Evolutionary conservation across 2,888 invertebrate species (phyloP), one percentile per base, ranked within the genome.

Genomic region (Pyrocoelia pectoralis): DNA sequence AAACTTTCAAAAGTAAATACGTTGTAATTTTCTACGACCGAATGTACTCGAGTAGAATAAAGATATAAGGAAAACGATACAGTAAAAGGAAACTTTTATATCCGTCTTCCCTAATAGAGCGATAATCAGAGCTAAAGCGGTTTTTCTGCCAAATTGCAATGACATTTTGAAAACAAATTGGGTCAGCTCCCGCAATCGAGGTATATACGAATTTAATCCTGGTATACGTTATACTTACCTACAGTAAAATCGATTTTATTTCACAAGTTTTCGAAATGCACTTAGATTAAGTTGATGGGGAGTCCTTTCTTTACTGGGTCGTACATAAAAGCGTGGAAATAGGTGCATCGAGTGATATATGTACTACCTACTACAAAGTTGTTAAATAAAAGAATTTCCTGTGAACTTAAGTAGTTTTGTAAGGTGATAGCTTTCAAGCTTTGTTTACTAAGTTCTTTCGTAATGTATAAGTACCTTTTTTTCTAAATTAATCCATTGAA

Each of bases 221-320:
- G 24, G 24, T 24, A 24, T 24, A 24, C 24, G 24, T 24, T 24
- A 24, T 6, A 33, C 8, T 33, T n/a, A 24, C 8, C 2, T 33
- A 33, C 33, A 43, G 41, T 41, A 18, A 58, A 58, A 58, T 58
- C 52, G 43, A 58, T 51, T 58, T 58, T 51, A 50, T 28, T 41
- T 43, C 51, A 28, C 28, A 58, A 58, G 29, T 57, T 57, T 51
- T 40, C 29, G 49, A 52, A 43, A 33, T 19, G 17, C 52, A 58
- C 52, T 58, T 58, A 58, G 13, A 52, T 52, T 43, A 43, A 52
- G 50, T 50, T 50, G 58, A 52, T 12, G 40, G 29, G 43, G 52
- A 41, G 43, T 43, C 43, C 58, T 52, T 58, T 58, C 58, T 52
- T 43, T 58, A 52, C 58, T 58, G 43, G 58, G 19, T 58, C 58